Conservation (phyloP, 1,140 invertebrate species). For the Tenebrio molitor region DNA sequence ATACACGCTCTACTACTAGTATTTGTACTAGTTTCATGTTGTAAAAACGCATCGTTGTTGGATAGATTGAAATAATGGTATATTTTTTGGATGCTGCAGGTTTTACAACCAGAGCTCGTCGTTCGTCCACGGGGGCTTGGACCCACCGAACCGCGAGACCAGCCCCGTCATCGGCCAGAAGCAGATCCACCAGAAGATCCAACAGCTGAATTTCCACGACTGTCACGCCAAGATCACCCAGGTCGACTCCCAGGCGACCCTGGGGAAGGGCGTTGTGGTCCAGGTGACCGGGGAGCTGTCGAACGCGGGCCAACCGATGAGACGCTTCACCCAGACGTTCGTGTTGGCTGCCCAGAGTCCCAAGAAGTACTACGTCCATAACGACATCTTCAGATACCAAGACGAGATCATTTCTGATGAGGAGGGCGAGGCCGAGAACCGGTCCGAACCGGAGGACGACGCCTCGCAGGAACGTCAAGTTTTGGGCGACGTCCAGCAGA, state of each 20-base stretch:
- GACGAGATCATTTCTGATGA: conserved; percentile 86
- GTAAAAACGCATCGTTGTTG: too few species aligned
- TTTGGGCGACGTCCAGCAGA: conserved; percentile 61
- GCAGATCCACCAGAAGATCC: conserved; percentile 96
- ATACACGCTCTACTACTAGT: too few species aligned
- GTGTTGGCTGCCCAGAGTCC: conserved; percentile 94
- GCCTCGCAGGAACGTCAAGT: conserved; percentile 55
- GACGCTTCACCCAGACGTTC: conserved; percentile 98
- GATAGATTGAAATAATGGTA: too few species aligned
- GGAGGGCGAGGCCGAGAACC: conserved; percentile 72
- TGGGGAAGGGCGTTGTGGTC: conserved; percentile 95
- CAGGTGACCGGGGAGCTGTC: conserved; percentile 97
- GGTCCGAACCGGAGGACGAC: conserved; percentile 79
- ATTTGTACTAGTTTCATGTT: too few species aligned
- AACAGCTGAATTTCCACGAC: conserved; percentile 94
- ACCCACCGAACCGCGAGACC: conserved; percentile 83
- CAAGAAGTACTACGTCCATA: conserved; percentile 98
- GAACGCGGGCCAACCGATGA: conserved; percentile 96
- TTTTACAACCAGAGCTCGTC: conserved; percentile 97
- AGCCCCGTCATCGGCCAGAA: conserved; percentile 91
- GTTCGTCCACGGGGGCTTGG: conserved; percentile 94
- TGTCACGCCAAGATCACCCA: conserved; percentile 98
- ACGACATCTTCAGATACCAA: conserved; percentile 99
- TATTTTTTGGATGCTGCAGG: too few species aligned
- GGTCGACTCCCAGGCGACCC: conserved; percentile 85